phyloP scores from a whole-genome alignment of 1,140 invertebrate genomes.

The Samia ricini region DNA sequence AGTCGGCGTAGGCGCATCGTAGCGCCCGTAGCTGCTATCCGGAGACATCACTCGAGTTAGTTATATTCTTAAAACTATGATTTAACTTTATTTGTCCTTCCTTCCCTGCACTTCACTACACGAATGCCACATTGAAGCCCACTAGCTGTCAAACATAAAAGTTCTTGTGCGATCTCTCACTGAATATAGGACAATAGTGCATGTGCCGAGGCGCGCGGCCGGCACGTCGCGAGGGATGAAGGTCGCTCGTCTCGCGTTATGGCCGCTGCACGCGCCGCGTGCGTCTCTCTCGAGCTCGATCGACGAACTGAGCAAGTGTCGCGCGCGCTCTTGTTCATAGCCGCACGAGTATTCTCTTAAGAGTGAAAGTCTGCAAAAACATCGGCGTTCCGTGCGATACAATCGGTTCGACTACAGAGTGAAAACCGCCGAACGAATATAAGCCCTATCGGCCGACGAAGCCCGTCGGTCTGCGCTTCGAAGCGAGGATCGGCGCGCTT shows the following conservation, averaged over 20 bases:
- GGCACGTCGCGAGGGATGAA: constrained; percentile 66
- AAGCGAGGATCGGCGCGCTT: constrained; percentile 73
- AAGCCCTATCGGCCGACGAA: constrained; percentile 53
- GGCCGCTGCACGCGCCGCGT: constrained; percentile 61
- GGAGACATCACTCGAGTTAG: constrained; percentile 76
- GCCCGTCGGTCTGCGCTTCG: constrained; percentile 58
- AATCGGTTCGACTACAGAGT: constrained; percentile 55
- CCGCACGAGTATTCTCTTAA: constrained; percentile 64
- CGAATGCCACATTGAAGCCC: constrained; percentile 60
- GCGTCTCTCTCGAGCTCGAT: constrained; percentile 70
- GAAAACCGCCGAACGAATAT: constrained; percentile 52
- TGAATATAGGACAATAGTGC: constrained; percentile 63
- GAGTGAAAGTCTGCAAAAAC: constrained; percentile 79
- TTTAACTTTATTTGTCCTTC: constrained; percentile 41
- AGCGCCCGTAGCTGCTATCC: constrained; percentile 74
- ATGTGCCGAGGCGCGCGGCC: constrained; percentile 51
- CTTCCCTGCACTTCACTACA: constrained; percentile 64
- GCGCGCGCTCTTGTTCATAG: constrained; percentile 62
- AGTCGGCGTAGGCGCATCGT: constrained; percentile 59
- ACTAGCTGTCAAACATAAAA: constrained; percentile 37
- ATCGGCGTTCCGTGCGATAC: constrained; percentile 69
- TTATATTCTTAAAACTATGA: constrained; percentile 47
- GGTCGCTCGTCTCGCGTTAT: constrained; percentile 58
- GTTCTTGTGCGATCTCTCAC: constrained; percentile 45
- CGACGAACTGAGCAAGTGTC: constrained; percentile 68